Evolutionary conservation across 2,888 invertebrate species (phyloP).

Genomic region (Parthenolecanium corni): DNA sequence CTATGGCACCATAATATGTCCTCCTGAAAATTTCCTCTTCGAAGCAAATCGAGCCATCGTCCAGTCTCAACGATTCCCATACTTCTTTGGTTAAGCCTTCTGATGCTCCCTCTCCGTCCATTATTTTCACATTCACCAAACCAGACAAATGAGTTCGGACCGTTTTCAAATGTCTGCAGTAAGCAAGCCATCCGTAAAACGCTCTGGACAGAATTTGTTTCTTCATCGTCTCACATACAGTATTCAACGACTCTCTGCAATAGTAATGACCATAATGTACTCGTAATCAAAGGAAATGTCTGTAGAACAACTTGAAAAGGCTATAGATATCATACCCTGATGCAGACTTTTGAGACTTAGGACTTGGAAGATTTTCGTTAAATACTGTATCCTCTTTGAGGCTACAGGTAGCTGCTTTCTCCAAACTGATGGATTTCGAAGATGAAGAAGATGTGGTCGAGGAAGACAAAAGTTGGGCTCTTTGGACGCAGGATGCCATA

Average conservation of each 20-base stretch:
- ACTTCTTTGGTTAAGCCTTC: slow-evolving; percentile 63
- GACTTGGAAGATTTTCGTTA: neutral
- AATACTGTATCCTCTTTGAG: slow-evolving; percentile 12
- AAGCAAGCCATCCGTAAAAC: slow-evolving; percentile 92
- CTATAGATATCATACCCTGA: slow-evolving; percentile 4
- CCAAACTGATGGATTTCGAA: slow-evolving; percentile 30
- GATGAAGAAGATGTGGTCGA: slow-evolving; percentile 31
- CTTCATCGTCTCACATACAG: slow-evolving; percentile 89
- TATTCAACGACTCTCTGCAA: slow-evolving; percentile 42
- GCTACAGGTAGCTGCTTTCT: slow-evolving; percentile 6
- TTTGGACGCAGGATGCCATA: slow-evolving; percentile 16
- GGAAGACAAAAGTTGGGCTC: slow-evolving; percentile 28
- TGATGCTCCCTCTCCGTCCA: slow-evolving; percentile 50
- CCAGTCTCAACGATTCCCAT: slow-evolving; percentile 54
- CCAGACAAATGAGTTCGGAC: slow-evolving; percentile 86
- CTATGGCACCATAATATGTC: slow-evolving; percentile 79
- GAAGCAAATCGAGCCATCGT: slow-evolving; percentile 49
- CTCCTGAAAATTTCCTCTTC: slow-evolving; percentile 65
- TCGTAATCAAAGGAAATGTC: too few relatives aligned
- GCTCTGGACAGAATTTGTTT: slow-evolving; percentile 89
- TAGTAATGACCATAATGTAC: neutral
- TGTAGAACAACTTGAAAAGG: neutral
- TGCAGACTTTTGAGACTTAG: neutral
- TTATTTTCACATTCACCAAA: slow-evolving; percentile 63
- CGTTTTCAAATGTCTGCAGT: slow-evolving; percentile 83